Conservation (phyloP, 1,140 invertebrate genomes). For the Coptotermes formosanus region DNA sequence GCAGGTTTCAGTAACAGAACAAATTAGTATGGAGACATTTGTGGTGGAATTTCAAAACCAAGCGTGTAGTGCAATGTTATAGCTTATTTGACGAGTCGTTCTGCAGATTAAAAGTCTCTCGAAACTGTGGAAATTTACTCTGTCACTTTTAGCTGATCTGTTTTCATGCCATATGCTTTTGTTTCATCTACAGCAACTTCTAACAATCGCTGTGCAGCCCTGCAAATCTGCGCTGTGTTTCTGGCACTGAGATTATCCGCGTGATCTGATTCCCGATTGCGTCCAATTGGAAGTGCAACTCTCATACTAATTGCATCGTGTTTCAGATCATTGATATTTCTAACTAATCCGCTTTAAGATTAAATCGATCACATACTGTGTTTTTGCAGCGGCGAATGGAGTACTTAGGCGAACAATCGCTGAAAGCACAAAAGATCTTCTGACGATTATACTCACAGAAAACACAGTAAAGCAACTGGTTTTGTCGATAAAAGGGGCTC, state of each 20-base stretch:
- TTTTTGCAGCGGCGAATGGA: neutral
- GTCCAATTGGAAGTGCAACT: constrained; percentile 4
- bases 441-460: neutral
- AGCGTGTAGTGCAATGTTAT: no score
- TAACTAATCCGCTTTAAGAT: neutral
- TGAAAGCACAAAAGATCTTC: neutral
- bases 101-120: no score
- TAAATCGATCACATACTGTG: neutral
- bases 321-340: neutral
- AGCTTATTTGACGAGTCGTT: no score
- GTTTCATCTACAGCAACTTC: no score
- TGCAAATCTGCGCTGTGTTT: neutral
- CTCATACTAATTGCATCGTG: constrained; percentile 11
- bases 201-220: neutral
- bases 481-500: neutral
- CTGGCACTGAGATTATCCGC: neutral
- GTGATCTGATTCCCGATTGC: neutral
- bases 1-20: no score
- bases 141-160: no score
- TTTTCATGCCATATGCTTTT: no score
- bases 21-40: no score
- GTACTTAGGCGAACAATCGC: neutral
- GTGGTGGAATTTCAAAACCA: no score
- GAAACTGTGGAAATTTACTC: no score
- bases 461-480: neutral